Evolutionary conservation across 2,888 invertebrate species (phyloP), one percentile per base, ranked within the genome.

Genomic region (Galerucella pusilla): DNA sequence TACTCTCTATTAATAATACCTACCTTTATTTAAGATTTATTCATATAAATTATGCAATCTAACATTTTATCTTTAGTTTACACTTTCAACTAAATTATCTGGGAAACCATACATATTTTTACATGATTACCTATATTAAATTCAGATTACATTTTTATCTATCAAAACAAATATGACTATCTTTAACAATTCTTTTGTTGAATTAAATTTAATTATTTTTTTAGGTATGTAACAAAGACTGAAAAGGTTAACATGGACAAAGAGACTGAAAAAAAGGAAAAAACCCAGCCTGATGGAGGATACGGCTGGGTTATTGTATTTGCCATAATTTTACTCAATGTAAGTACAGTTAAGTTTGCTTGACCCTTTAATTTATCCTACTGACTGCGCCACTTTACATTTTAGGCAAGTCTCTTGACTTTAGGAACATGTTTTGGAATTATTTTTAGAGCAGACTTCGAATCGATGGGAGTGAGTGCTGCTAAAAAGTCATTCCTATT

Each of bases 251-350:
- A 16, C 11, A 72, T 72, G 70, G 69, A 68, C 16, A 54, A 57
- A 20, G 52, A 73, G 57, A 61, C 49, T 54, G 59, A 72, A 10
- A 64, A 68, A 67, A 78, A 75, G 73, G 71, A 65, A 71, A 80
- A 54, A 70, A 71, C 71, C 20, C 83, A 86, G 35, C 88, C 88
- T 2, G 90, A 90, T 78, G 89, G 88, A 45, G 90, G 90, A 45
- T 90, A 89, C 85, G 90, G 89, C 35, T 90, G 89, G 89, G 81
- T 88, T 54, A 85, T 90, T 57, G 86, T 89, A 46, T 77, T 85
- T 12, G 88, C 87, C 14, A 87, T 86, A 63, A 85, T 88, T 46
- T 80, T 89, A 71, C 86, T 87, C 74, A 88, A 88, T 81, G 89
- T 89, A 84, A 88, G 88, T 85, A 75, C 9, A 16, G 7, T n/a